These are phyloP conservation scores for Conomelus anceps DNA, from an alignment of 2,888 invertebrate genomes.

Conservation along the genomic window DNA sequence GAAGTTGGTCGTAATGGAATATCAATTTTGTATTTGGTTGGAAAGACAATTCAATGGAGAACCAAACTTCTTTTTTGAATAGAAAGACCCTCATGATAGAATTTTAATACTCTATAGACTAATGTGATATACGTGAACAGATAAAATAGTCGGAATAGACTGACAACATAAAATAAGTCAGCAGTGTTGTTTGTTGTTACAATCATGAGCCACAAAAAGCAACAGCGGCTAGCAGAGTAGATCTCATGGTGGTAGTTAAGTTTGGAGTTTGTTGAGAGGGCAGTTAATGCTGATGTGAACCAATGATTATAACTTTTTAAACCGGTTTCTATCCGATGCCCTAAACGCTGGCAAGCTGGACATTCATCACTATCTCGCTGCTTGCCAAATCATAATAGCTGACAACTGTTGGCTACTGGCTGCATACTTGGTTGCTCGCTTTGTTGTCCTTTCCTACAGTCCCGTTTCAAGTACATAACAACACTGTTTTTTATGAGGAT, in stretches of 20 bases:
- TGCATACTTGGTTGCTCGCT: neutral
- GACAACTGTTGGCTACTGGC: neutral
- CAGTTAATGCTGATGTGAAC: constrained; percentile 4
- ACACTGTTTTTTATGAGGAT: neutral
- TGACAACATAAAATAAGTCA: neutral
- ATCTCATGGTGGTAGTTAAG: neutral
- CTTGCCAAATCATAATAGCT: neutral
- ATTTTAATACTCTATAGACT: neutral
- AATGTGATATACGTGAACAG: neutral
- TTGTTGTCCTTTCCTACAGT: neutral
- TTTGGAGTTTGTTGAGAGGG: neutral
- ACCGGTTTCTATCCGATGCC: constrained; percentile 3
- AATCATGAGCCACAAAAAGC: neutral
- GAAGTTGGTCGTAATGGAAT: too few relatives aligned
- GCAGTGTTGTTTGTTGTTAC: neutral
- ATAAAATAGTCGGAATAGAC: neutral
- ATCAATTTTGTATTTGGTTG: too few relatives aligned
- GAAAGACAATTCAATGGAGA: neutral
- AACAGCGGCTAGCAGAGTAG: neutral
- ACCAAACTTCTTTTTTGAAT: neutral
- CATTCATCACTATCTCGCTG: neutral
- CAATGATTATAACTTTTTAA: constrained; percentile 9
- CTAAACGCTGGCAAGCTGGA: neutral
- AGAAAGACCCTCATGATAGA: neutral
- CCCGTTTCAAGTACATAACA: neutral